Percentiles rank a stretch among this genome's conserved stretches.
phyloP scores from a whole-genome alignment of 2,888 invertebrate genomes.

The Leptogaster cylindrica region DNA sequence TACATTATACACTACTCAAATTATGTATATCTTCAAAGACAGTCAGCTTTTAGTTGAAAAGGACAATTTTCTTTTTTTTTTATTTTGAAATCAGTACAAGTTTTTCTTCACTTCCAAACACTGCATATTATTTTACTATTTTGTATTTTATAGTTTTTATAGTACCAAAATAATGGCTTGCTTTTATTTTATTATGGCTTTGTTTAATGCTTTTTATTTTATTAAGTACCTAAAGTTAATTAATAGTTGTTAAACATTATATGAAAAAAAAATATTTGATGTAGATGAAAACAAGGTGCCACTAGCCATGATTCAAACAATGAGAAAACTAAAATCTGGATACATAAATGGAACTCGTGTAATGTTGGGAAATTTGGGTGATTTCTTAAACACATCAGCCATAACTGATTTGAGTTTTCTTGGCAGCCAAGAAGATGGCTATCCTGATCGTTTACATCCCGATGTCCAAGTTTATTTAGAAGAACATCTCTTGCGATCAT shows the following conservation, averaged over 20 bases:
- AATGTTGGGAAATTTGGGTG: slow-evolving; percentile 90
- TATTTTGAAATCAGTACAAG: too few species aligned
- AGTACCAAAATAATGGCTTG: too few species aligned
- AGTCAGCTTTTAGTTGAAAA: too few species aligned
- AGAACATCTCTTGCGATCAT: slow-evolving; percentile 81
- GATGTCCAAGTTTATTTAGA: slow-evolving; percentile 88
- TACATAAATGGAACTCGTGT: slow-evolving; percentile 99
- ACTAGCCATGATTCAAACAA: slow-evolving; percentile 93
- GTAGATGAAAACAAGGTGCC: slow-evolving; percentile 91
- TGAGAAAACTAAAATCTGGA: slow-evolving; percentile 97
- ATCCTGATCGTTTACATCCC: slow-evolving; percentile 82
- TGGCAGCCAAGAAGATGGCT: slow-evolving; percentile 90
- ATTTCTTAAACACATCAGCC: slow-evolving; percentile 96
- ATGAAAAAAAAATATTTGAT: slow-evolving; percentile 49
- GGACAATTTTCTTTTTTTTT: too few species aligned
- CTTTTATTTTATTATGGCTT: too few species aligned
- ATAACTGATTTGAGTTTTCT: slow-evolving; percentile 96
- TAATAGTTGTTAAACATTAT: slow-evolving; percentile 4
- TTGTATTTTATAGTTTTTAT: slow-evolving; percentile 19
- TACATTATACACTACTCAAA: too few species aligned
- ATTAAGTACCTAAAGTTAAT: neutral
- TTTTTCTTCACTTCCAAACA: too few species aligned
- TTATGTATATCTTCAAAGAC: too few species aligned
- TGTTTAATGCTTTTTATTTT: slow-evolving; percentile 19
- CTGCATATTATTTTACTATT: slow-evolving; percentile 17